These are phyloP conservation scores for Telmatochromis bifrenatus DNA, from an alignment of 2,113 vertebrate genomes.

Conservation along the genomic window DNA sequence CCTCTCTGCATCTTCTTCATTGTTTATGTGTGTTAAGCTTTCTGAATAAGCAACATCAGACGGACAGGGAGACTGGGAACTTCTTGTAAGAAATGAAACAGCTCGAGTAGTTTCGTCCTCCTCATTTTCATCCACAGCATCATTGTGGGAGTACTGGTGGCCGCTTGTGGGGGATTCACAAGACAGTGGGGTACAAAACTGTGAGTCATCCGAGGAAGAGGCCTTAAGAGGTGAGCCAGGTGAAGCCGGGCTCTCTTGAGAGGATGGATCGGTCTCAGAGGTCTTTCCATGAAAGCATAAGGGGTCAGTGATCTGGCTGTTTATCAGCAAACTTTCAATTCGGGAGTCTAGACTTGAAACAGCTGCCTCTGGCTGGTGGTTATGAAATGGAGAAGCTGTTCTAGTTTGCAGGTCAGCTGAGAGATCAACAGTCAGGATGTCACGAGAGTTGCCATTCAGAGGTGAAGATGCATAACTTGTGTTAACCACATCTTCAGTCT, in stretches of 20 bases:
- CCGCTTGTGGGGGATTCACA: background rate
- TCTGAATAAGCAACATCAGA: constrained; percentile 51
- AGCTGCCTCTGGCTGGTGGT: constrained; percentile 62
- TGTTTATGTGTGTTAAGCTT: constrained; percentile 49
- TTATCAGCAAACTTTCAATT: constrained; percentile 91
- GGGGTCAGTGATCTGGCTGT: constrained; percentile 72
- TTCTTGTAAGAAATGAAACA: constrained; percentile 65
- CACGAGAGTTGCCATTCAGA: constrained; percentile 28
- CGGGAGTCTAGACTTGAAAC: constrained; percentile 84
- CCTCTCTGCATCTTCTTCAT: constrained; percentile 68
- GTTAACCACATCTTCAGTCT: constrained; percentile 62
- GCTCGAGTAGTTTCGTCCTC: constrained; percentile 74
- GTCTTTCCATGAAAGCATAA: constrained; percentile 72
- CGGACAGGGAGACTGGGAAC: constrained; percentile 30
- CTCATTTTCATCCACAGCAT: constrained; percentile 76
- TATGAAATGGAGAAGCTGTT: constrained; percentile 32
- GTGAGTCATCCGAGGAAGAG: constrained; percentile 46
- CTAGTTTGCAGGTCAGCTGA: constrained; percentile 68
- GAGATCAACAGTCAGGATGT: constrained; percentile 50
- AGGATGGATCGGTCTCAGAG: constrained; percentile 70
- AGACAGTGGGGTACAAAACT: background rate
- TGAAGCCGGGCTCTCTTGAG: constrained; percentile 82
- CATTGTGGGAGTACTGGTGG: constrained; percentile 55
- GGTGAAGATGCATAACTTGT: constrained; percentile 48
- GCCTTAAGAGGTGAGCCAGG: constrained; percentile 65